Conservation (phyloP, 2,113 vertebrate species). For the Gobius niger region DNA sequence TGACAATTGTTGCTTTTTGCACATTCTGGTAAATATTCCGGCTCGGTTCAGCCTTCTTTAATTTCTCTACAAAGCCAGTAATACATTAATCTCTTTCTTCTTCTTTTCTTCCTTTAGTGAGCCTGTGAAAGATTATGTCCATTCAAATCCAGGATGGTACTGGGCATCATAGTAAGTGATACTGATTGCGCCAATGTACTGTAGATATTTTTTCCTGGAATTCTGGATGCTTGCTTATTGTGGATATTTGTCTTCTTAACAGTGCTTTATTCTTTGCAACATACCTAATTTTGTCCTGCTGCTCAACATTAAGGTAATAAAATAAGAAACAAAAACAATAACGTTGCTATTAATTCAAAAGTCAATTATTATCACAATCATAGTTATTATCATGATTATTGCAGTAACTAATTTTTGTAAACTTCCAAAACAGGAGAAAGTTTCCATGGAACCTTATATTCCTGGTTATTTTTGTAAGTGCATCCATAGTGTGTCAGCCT, state of each 20-base stretch:
- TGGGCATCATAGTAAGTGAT: constrained; percentile 95
- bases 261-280: constrained; percentile 91
- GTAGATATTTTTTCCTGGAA: background rate
- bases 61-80: background rate
- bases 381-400: too few relatives aligned
- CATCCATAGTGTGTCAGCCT: background rate
- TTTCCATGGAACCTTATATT: constrained; percentile 96
- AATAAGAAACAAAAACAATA: too few relatives aligned
- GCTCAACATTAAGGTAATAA: constrained; percentile 83
- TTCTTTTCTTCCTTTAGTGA: constrained; percentile 73
- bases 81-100: background rate
- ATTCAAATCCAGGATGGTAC: constrained; percentile 89
- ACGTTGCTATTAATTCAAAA: too few relatives aligned
- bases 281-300: constrained; percentile 91
- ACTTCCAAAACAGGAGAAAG: constrained; percentile 82
- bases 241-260: constrained; percentile 6
- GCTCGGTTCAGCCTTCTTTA: background rate
- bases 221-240: background rate
- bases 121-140: constrained; percentile 85
- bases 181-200: background rate
- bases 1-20: constrained; percentile 87
- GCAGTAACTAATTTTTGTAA: background rate
- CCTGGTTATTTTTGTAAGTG: constrained; percentile 89
- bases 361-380: too few relatives aligned
- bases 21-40: constrained; percentile 87